Evolutionary conservation across 2,113 vertebrate species (phyloP), one percentile per base, ranked within the genome.

Genomic region (Steatornis caripensis): DNA sequence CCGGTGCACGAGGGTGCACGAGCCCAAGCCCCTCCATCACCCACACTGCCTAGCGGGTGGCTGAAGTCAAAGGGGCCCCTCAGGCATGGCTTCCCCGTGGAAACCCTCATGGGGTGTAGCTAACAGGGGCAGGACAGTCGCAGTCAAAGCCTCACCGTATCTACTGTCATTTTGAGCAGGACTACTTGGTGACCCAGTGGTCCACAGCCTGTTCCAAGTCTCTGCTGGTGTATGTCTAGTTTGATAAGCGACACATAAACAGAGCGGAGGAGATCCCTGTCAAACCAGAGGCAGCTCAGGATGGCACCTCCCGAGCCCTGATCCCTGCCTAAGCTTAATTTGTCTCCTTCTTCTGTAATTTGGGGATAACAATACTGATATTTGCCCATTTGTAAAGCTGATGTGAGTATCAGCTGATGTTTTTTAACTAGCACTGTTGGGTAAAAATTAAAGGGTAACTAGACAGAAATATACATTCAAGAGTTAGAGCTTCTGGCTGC

Each of bases 1-100:
- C 57, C 5, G 0, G 39, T 61, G 30, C 58, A 55, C 1, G 5
- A 82, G 32, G 26, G 49, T 13, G 12, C 2, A 1, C 0, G 1
- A 64, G 72, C 39, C 55, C 48, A n/a, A 61, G 66, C 26, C 45
- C 32, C 15, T 24, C 0, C 1, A 34, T 51, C 43, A 18, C 43
- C 45, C 12, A 5, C 12, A 1, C 51, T 45, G 36, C 77, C 46
- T 30, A 9, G 26, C 1, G 3, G 29, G 15, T 32, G 80, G 32
- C 53, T 66, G 48, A 62, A 51, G 27, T 26, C 15, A 34, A 21
- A 21, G 14, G 58, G 29, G 30, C 4, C 4, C n/a, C 29, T 49
- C 27, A 8, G 58, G 21, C 36, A 41, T 0, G 0, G 46, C 54
- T 41, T 62, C 54, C 22, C 48, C 19, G 10, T 32, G 41, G 57